Evolutionary conservation across 2,888 invertebrate genomes (phyloP).

Genomic region (Drosophila barbarae): DNA sequence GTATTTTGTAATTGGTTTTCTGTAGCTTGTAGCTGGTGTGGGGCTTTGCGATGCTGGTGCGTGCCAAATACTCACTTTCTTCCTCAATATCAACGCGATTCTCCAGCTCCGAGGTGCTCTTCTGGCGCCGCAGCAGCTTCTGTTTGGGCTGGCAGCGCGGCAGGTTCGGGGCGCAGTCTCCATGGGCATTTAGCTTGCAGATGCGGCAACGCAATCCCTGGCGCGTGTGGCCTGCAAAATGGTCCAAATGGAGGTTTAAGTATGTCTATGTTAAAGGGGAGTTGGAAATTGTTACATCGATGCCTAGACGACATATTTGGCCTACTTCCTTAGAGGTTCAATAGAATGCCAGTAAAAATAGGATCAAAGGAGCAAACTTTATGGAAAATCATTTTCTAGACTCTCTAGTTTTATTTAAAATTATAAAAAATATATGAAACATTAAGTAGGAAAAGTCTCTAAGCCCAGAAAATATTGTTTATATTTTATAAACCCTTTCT

Average conservation of each 20-base stretch:
- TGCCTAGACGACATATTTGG: background rate
- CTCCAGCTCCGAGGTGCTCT: constrained; percentile 92
- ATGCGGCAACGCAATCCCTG: constrained; percentile 94
- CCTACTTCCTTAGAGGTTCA: background rate
- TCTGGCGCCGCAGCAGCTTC: constrained; percentile 90
- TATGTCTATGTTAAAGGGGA: background rate
- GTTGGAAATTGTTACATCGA: background rate
- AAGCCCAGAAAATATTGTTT: background rate
- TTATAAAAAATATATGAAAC: too few species aligned
- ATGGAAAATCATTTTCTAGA: too few species aligned
- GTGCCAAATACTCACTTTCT: constrained; percentile 86
- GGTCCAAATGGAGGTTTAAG: constrained; percentile 42
- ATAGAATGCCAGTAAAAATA: background rate
- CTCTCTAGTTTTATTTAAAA: background rate
- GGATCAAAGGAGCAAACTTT: background rate
- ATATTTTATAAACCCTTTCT: background rate
- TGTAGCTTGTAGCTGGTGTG: constrained; percentile 17
- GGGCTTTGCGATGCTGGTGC: constrained; percentile 32
- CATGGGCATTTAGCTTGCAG: constrained; percentile 94
- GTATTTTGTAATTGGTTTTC: background rate
- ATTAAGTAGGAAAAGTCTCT: background rate
- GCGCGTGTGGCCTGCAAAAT: constrained; percentile 88
- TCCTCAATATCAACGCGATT: constrained; percentile 86
- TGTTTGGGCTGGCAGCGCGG: constrained; percentile 93
- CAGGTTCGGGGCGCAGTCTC: constrained; percentile 91